Percentiles rank a stretch among this genome's conserved stretches.
phyloP scores from a whole-genome alignment of 2,888 invertebrate species.

The Galerucella nymphaeae region DNA sequence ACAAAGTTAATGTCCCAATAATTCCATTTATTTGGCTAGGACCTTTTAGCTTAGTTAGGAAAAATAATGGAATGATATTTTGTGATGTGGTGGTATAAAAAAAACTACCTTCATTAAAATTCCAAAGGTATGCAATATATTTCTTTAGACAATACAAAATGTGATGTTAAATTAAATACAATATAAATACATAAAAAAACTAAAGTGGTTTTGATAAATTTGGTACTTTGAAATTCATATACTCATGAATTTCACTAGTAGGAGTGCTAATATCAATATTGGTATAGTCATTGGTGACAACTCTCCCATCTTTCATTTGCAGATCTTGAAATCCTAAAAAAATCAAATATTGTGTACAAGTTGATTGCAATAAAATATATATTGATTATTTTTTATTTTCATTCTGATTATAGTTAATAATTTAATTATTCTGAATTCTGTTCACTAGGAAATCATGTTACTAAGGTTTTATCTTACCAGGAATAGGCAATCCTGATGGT shows the following conservation, averaged over 20 bases:
- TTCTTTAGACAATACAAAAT: constrained; percentile 12
- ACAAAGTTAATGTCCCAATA: no score
- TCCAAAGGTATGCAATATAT: constrained; percentile 5
- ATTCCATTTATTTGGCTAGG: no score
- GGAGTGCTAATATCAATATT: constrained; percentile 47
- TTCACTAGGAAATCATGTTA: neutral
- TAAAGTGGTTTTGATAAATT: constrained; percentile 28
- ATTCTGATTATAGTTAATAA: no score
- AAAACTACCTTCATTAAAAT: neutral
- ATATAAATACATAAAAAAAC: neutral
- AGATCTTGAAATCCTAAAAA: constrained; percentile 44
- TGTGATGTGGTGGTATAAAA: neutral
- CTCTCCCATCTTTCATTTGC: constrained; percentile 33
- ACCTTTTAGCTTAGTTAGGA: no score
- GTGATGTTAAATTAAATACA: constrained; percentile 11
- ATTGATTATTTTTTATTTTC: no score
- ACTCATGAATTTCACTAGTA: constrained; percentile 52
- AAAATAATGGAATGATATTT: neutral
- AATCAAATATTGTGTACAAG: neutral
- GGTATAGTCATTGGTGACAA: constrained; percentile 52
- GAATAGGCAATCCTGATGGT: constrained; percentile 67
- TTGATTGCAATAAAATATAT: no score
- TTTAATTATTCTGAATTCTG: no score
- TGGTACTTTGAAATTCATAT: constrained; percentile 58
- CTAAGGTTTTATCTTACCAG: constrained; percentile 57